Evolutionary conservation across 1,140 invertebrate genomes (phyloP).

Genomic region (Phymastichus coffea): DNA sequence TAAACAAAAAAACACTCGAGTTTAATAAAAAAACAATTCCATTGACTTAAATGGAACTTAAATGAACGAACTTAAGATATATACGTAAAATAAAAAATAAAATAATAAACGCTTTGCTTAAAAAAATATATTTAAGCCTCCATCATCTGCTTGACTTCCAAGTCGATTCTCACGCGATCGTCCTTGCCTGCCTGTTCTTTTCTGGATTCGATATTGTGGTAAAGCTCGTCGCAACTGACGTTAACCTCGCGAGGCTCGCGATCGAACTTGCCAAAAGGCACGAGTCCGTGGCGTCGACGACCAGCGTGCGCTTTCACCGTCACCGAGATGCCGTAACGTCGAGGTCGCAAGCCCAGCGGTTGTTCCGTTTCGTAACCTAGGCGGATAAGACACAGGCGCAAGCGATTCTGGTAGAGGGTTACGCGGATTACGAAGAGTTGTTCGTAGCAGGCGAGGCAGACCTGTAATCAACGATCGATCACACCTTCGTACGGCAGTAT

Average conservation of each 20-base stretch:
- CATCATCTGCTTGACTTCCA: not conserved
- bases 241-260: conserved; percentile 20
- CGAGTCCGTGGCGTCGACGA: not conserved
- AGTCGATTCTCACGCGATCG: conserved; percentile 7
- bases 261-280: conserved; percentile 22
- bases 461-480: too few species aligned
- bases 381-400: conserved; percentile 29
- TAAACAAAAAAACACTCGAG: too few species aligned
- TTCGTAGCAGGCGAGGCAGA: conserved; percentile 33
- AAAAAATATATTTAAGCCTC: not conserved
- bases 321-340: not conserved
- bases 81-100: too few species aligned
- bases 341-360: not conserved
- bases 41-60: too few species aligned
- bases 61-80: too few species aligned
- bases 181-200: not conserved
- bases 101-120: too few species aligned
- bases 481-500: too few species aligned
- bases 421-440: conserved; percentile 35
- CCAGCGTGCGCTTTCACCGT: not conserved
- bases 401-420: conserved; percentile 14
- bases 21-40: too few species aligned
- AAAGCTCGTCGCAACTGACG: conserved; percentile 18
- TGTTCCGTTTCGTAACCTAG: conserved; percentile 17
- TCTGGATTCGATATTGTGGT: not conserved